Base-by-base conservation (phyloP, 1,140 invertebrate species). In the Plectrocnemia conspersa region DNA sequence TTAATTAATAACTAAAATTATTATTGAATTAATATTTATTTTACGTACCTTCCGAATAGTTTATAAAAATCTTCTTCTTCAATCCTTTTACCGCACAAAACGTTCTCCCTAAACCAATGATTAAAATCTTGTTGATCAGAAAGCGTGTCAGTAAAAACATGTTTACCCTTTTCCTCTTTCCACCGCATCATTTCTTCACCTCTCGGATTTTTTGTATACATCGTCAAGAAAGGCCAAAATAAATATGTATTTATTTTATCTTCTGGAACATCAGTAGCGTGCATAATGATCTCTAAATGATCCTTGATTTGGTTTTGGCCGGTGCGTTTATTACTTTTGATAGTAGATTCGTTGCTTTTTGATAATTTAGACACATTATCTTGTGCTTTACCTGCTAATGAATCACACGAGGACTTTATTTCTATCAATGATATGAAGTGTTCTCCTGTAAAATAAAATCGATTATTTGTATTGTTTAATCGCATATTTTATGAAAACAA, bases 281-380 rank as follows among this genome's bases (percentile, higher is more conserved):
- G 45, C 42, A 63, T 22, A 9, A 69, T 35, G 4, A 69, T 54
- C 42, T 69, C 67, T 4, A 65, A 11, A 42, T 69, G 67, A 38
- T 68, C 67, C 15, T 65, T 46, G 10, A 69, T 54, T 38, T 69
- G 67, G 54, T 69, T 66, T 27, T 66, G 63, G 3, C 66, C 67
- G 1, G 65, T 65, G 27, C 67, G 41, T 48, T 69, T 69, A 41
- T 66, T 68, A 41, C 68, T 69, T 52, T 69, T 69, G 7, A 68
- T 63, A 0, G 64, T 64, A 7, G 66, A 59, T 32, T 69, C 63
- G 19, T 64, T 63, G 3, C 29, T 25, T 16, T 13, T 33, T 6
- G n/a, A 52, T 41, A 2, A 56, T 50, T 55, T 59, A 3, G 41
- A 58, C 13, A 23, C 29, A 10, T 7, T 6, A 15, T 38, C 36